phyloP scores from a whole-genome alignment of 2,797 vertebrate genomes.

The Thaleichthys pacificus region DNA sequence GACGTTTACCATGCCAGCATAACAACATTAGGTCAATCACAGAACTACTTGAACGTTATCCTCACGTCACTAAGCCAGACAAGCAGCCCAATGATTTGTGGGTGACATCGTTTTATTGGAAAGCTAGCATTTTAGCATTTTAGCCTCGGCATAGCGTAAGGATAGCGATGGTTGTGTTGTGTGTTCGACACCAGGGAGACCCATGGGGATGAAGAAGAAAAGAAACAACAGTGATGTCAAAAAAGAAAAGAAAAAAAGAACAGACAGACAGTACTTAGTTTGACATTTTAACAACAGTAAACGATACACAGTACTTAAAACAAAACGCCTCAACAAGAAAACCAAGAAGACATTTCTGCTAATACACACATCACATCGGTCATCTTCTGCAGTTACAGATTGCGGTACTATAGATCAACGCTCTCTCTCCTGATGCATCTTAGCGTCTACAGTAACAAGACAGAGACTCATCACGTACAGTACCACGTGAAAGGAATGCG shows the following conservation, averaged over 20 bases:
- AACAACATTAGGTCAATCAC: constrained; percentile 53
- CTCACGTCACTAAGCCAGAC: constrained; percentile 14
- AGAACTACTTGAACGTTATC: constrained; percentile 37
- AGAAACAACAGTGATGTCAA: constrained; percentile 48
- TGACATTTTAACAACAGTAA: constrained; percentile 46
- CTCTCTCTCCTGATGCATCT: constrained; percentile 16
- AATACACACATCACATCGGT: constrained; percentile 17
- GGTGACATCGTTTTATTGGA: constrained; percentile 37
- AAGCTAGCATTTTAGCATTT: constrained; percentile 55
- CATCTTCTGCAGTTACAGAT: constrained; percentile 40
- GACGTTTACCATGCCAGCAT: constrained; percentile 63
- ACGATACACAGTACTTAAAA: constrained; percentile 42
- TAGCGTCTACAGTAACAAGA: constrained; percentile 35
- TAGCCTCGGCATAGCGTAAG: constrained; percentile 28
- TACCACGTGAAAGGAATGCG: constrained; percentile 39
- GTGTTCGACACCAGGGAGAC: constrained; percentile 58
- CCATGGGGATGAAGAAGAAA: constrained; percentile 57
- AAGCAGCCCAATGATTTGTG: constrained; percentile 40
- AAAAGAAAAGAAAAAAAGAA: constrained; percentile 54
- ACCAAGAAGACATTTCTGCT: constrained; percentile 39
- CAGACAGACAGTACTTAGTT: constrained; percentile 37
- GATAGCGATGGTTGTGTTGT: constrained; percentile 48
- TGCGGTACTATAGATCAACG: constrained; percentile 20
- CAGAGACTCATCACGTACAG: constrained; percentile 26
- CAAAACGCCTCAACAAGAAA: background rate